Evolutionary conservation across 2,113 vertebrate genomes (phyloP).

Genomic region (Pica pica): DNA sequence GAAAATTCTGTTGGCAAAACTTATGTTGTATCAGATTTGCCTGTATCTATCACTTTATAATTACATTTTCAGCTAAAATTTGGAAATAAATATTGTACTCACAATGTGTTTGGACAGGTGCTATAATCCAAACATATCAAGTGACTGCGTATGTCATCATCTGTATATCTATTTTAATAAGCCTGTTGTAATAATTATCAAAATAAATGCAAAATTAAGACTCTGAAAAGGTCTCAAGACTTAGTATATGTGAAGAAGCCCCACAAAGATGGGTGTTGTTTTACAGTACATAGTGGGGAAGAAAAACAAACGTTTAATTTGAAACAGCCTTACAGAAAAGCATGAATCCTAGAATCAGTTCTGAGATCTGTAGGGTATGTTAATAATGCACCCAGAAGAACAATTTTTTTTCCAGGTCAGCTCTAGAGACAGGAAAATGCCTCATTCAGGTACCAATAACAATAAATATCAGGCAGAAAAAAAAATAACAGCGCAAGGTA

Average conservation of each 20-base stretch:
- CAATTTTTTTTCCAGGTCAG: neutral
- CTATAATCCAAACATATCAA: neutral
- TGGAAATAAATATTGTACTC: neutral
- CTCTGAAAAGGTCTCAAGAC: neutral
- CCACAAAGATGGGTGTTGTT: neutral
- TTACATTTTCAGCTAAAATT: neutral
- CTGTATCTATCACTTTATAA: neutral
- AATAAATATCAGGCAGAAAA: neutral
- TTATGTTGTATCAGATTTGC: neutral
- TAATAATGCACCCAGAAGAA: neutral
- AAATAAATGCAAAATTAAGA: neutral
- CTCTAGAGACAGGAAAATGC: neutral
- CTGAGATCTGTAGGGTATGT: neutral
- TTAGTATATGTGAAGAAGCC: neutral
- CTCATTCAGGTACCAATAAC: rapidly evolving
- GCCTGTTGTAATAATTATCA: neutral
- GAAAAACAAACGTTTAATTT: neutral
- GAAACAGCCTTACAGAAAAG: neutral
- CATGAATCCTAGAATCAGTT: neutral
- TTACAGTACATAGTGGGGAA: neutral
- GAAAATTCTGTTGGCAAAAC: neutral
- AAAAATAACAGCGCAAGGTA: neutral
- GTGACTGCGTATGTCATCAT: neutral
- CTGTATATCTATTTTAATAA: neutral
- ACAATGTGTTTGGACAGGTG: neutral